Percentiles rank a stretch among this genome's conserved stretches.
Conservation (phyloP, 30 jellyfish, hydroid and myxozoan genomes). For the Cassiopea xamachana region DNA sequence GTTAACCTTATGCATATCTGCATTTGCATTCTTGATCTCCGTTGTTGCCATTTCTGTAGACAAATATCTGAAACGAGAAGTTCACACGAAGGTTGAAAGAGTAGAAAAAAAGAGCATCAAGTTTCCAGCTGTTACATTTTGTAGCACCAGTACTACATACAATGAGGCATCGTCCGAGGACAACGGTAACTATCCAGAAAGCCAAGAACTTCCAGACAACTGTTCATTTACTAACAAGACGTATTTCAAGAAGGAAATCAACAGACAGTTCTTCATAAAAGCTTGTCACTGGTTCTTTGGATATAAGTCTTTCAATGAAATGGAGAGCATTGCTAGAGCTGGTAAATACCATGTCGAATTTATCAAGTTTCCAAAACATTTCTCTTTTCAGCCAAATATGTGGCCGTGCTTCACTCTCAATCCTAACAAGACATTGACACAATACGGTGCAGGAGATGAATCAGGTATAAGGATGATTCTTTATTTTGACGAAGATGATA, state of each 20-base stretch:
- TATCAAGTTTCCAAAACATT: slow-evolving; percentile 31
- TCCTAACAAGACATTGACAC: not conserved
- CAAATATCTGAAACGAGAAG: not conserved
- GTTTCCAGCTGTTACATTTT: slow-evolving; percentile 59
- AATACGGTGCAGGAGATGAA: slow-evolving; percentile 20
- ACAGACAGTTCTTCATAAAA: slow-evolving; percentile 21
- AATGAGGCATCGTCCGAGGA: not conserved
- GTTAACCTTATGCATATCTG: slow-evolving; percentile 18
- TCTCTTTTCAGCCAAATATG: not conserved
- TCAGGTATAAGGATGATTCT: slow-evolving; percentile 39
- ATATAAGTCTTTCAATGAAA: not conserved
- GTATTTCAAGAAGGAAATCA: slow-evolving; percentile 20
- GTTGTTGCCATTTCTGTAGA: not conserved
- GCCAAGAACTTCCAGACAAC: slow-evolving; percentile 43
- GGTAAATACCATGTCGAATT: not conserved
- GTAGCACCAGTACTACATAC: slow-evolving; percentile 15
- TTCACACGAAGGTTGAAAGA: not conserved
- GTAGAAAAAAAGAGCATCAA: not conserved
- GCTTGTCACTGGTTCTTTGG: slow-evolving; percentile 46
- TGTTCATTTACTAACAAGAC: slow-evolving; percentile 11
- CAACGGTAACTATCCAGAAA: not conserved
- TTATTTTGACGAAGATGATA: slow-evolving; percentile 22
- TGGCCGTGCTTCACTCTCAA: slow-evolving; percentile 61
- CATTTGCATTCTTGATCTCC: not conserved
- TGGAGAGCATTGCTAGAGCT: not conserved